phyloP scores from a whole-genome alignment of 2,888 invertebrate genomes.

The Agonopterix heracliana region DNA sequence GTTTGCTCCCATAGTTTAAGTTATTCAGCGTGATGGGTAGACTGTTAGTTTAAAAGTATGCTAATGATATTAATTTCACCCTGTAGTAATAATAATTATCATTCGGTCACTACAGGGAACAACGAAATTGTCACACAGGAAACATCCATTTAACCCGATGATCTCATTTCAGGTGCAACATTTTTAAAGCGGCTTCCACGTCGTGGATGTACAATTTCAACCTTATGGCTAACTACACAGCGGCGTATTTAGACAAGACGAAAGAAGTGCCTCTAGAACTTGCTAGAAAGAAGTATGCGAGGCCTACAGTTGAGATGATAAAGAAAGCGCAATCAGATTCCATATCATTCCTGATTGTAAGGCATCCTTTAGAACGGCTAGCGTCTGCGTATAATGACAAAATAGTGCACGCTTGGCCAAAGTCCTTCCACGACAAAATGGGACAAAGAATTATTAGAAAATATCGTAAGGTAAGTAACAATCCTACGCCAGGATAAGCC shows the following conservation, averaged over 20 bases:
- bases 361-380: slow-evolving; percentile 87
- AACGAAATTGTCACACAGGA: no score
- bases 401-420: slow-evolving; percentile 87
- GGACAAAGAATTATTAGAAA: slow-evolving; percentile 85
- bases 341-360: slow-evolving; percentile 86
- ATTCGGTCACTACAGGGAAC: no score
- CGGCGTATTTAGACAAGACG: slow-evolving; percentile 84
- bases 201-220: slow-evolving; percentile 96
- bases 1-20: no score
- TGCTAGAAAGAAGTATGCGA: slow-evolving; percentile 86
- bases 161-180: slow-evolving; percentile 78
- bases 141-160: no score
- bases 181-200: slow-evolving; percentile 90
- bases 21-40: no score
- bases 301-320: slow-evolving; percentile 83
- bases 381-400: slow-evolving; percentile 91
- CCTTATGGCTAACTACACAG: slow-evolving; percentile 87
- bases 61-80: no score
- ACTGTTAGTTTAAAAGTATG: no score
- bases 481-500: background rate
- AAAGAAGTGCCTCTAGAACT: slow-evolving; percentile 86
- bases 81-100: no score
- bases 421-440: slow-evolving; percentile 87
- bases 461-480: slow-evolving; percentile 78
- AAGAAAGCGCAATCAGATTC: slow-evolving; percentile 85